A percentile compares a stretch with the other conserved stretches of the same genome.
These are phyloP conservation scores for Hypotaenidia okinawae DNA, from an alignment of 2,797 vertebrate genomes.

Conservation along the genomic window DNA sequence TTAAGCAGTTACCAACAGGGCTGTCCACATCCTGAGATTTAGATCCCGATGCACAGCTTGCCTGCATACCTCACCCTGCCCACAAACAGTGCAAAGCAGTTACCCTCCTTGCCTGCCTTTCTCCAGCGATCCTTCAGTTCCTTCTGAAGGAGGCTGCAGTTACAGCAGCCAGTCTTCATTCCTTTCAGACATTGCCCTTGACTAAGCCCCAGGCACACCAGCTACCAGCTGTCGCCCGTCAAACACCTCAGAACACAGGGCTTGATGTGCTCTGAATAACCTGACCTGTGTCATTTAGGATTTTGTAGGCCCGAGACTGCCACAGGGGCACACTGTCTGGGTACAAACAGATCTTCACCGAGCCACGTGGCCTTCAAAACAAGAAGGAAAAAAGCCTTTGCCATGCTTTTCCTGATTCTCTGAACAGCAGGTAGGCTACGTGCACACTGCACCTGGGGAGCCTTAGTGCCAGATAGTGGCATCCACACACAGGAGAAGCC, in stretches of 20 bases:
- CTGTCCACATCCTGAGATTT: not conserved
- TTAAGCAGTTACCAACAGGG: not conserved
- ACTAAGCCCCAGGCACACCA: not conserved
- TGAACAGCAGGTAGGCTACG: accelerated
- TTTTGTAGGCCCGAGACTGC: not conserved
- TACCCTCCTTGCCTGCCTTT: not conserved
- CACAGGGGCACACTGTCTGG: not conserved
- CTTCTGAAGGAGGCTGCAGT: not conserved
- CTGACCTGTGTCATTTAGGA: not conserved
- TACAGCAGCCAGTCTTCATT: not conserved
- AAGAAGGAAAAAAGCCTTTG: not conserved
- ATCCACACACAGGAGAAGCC: not conserved
- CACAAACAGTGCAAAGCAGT: not conserved
- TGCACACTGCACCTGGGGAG: not conserved
- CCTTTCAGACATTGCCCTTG: not conserved
- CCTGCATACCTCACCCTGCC: not conserved
- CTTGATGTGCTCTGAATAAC: not conserved
- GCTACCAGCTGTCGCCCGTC: not conserved
- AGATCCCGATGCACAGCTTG: not conserved
- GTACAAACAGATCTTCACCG: not conserved
- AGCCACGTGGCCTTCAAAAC: not conserved
- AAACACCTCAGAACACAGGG: not conserved
- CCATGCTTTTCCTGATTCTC: not conserved
- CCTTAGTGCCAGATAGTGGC: not conserved
- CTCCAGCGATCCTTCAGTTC: not conserved